A percentile compares a stretch with the other conserved stretches of the same genome.
phyloP scores from a whole-genome alignment of 2,797 vertebrate genomes.

The Hemibagrus guttatus region DNA sequence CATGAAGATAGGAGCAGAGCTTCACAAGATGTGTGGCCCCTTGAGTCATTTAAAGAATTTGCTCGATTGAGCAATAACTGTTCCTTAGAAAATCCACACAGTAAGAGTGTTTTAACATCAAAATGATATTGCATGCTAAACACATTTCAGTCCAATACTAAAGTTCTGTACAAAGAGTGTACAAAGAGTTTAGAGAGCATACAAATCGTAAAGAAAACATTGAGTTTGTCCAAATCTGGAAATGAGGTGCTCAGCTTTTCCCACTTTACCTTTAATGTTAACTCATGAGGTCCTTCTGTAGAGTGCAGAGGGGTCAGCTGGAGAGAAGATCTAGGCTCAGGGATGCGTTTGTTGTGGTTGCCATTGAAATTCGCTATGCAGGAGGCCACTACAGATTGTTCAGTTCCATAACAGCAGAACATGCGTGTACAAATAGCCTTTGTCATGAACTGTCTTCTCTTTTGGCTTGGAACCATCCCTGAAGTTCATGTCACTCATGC shows the following conservation, averaged over 20 bases:
- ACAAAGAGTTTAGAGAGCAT: background rate
- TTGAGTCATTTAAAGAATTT: background rate
- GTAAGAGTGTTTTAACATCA: background rate
- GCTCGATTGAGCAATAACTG: background rate
- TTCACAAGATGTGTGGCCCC: background rate
- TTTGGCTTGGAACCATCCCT: slow-evolving; percentile 1
- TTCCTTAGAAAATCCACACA: background rate
- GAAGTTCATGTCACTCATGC: slow-evolving; percentile 35
- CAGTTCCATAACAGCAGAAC: background rate
- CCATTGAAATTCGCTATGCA: background rate
- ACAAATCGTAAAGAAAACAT: background rate
- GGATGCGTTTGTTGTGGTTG: background rate
- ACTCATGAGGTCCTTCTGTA: background rate
- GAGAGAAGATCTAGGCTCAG: background rate
- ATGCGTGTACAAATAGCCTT: background rate
- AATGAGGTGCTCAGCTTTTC: background rate
- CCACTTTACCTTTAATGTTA: background rate
- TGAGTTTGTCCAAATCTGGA: background rate
- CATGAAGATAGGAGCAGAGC: background rate
- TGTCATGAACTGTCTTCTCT: background rate
- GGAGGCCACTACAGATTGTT: background rate
- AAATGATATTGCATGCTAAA: background rate
- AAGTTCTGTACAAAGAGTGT: too few species aligned
- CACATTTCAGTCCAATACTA: background rate
- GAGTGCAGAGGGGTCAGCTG: background rate